Percentiles rank a stretch among this genome's conserved stretches.
Conservation (phyloP, 2,797 vertebrate genomes). For the Thaleichthys pacificus region DNA sequence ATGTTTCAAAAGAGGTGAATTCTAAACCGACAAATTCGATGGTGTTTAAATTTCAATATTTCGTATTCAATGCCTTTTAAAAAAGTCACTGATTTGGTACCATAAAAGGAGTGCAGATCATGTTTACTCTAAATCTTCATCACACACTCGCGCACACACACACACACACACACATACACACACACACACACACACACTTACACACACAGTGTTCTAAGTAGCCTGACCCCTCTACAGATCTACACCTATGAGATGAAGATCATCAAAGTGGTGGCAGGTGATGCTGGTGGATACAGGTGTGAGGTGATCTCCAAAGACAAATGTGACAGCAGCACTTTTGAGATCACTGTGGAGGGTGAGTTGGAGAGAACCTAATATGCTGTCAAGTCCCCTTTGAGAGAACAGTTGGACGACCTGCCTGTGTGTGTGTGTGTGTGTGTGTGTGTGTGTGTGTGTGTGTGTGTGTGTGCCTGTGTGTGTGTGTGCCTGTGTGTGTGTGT, state of each 20-base stretch:
- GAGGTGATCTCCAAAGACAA: conserved; percentile 85
- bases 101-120: not conserved
- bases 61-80: too few species aligned
- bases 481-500: conserved; percentile 3
- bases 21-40: too few species aligned
- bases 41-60: too few species aligned
- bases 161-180: conserved; percentile 3
- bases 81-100: not conserved
- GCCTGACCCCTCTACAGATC: conserved; percentile 62
- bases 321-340: conserved; percentile 85
- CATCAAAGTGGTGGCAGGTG: conserved; percentile 73
- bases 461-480: conserved; percentile 11
- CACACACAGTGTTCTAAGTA: conserved; percentile 4
- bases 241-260: conserved; percentile 85
- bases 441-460: conserved; percentile 26
- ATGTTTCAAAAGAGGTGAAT: too few species aligned
- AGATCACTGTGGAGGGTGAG: conserved; percentile 83
- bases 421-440: not conserved
- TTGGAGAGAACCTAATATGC: conserved; percentile 2
- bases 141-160: not conserved
- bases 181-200: not conserved
- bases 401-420: not conserved
- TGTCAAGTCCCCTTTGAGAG: not conserved
- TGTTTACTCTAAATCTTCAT: not conserved
- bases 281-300: conserved; percentile 84